Evolutionary conservation across 2,113 vertebrate genomes (phyloP).

Genomic region (Chascanopsetta lugubris): DNA sequence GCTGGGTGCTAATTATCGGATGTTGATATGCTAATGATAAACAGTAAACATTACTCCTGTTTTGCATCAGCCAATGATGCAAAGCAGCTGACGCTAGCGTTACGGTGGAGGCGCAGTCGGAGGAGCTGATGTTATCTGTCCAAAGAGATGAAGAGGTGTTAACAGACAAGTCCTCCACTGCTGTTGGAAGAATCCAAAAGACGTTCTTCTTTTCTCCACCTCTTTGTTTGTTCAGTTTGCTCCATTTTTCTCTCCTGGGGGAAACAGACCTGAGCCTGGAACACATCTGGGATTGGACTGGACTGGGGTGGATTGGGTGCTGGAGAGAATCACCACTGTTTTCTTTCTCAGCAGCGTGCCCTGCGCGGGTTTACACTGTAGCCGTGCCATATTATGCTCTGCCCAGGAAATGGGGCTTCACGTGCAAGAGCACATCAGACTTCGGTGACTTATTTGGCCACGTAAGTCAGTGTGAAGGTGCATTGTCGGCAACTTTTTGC

Average conservation of each 20-base stretch:
- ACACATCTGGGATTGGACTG: constrained; percentile 48
- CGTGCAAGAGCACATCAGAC: constrained; percentile 54
- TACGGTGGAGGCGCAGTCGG: neutral
- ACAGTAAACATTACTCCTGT: neutral
- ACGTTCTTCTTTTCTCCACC: constrained; percentile 48
- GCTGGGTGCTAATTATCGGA: neutral
- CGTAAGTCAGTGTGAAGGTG: constrained; percentile 72
- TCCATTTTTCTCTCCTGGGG: constrained; percentile 18
- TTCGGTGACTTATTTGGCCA: constrained; percentile 70
- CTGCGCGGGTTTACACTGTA: constrained; percentile 69
- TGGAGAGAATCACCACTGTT: constrained; percentile 66
- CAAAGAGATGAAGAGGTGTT: constrained; percentile 2
- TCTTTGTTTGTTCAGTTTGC: constrained; percentile 43
- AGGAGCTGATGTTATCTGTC: constrained; percentile 10
- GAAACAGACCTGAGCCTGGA: constrained; percentile 37
- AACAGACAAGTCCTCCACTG: constrained; percentile 3
- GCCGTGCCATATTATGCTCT: constrained; percentile 60
- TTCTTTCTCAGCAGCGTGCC: constrained; percentile 70
- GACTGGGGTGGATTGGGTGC: constrained; percentile 25
- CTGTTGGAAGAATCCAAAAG: constrained; percentile 22
- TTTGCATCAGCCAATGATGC: neutral
- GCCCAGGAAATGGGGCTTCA: constrained; percentile 68
- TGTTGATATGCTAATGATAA: neutral
- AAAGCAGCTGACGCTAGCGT: neutral
- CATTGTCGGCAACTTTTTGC: constrained; percentile 72